phyloP scores from a whole-genome alignment of 2,113 vertebrate genomes.

The Corythoichthys intestinalis region DNA sequence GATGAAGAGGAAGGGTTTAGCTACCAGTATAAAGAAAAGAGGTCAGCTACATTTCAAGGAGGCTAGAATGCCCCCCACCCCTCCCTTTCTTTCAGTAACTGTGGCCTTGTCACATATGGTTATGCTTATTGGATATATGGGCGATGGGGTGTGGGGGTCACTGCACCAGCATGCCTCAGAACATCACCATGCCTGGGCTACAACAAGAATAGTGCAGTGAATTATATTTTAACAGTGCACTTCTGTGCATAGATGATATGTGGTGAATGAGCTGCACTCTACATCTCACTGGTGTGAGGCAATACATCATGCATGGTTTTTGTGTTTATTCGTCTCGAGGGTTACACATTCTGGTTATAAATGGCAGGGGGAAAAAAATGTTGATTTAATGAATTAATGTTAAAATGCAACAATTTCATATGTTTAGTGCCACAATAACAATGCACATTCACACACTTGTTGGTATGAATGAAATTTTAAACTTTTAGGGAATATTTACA shows the following conservation, averaged over 20 bases:
- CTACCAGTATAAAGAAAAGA: constrained; percentile 28
- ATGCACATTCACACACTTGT: background rate
- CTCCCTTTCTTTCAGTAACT: constrained; percentile 43
- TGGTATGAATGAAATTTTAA: background rate
- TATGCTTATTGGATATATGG: constrained; percentile 58
- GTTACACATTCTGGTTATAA: constrained; percentile 10
- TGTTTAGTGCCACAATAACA: background rate
- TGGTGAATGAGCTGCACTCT: constrained; percentile 47
- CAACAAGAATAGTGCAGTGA: constrained; percentile 61
- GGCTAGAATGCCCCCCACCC: constrained; percentile 26
- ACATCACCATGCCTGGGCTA: constrained; percentile 44
- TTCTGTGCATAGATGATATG: constrained; percentile 50
- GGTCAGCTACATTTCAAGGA: constrained; percentile 38
- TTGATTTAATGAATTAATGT: background rate
- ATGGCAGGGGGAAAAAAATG: background rate
- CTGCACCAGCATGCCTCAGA: constrained; percentile 58
- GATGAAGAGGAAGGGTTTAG: constrained; percentile 15
- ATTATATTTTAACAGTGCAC: constrained; percentile 54
- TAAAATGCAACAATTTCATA: background rate
- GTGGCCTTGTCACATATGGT: constrained; percentile 66
- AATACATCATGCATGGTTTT: background rate
- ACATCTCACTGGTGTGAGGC: constrained; percentile 1
- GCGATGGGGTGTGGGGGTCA: constrained; percentile 56
- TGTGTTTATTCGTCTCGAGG: constrained; percentile 10
- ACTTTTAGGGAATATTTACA: background rate